Evolutionary conservation across 2,797 vertebrate genomes (phyloP), one percentile per base, ranked within the genome.

Genomic region (Orestias chungarensis): DNA sequence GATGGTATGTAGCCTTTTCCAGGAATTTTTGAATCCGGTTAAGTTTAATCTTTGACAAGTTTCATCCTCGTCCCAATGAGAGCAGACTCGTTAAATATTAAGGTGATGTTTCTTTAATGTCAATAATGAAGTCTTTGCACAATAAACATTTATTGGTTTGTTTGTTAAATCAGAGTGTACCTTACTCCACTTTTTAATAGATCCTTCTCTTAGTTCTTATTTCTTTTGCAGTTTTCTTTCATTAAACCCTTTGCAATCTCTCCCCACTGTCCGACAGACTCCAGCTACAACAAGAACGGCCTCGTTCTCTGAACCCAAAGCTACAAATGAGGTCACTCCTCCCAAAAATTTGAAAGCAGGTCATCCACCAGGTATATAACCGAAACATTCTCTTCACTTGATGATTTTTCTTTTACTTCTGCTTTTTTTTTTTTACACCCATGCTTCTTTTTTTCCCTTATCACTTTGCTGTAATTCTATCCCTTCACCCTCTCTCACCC

Each of bases 281-380:
- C 97, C 97, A 8, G 96, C 95, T 40, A 90, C 96, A 0, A 97
- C 96, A 84, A 95, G 98, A 88, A 98, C 97, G 0, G 96, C 97
- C 0, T 99, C 98, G 65, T 99, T 99, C 91, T 99, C 97, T 0
- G 98, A 99, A 82, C 90, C 93, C 68, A 95, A 86, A 78, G 79
- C 93, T 0, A 71, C 85, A 35, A 95, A 95, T 14, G 96, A 96
- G 0, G 89, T 90, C 70, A 94, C 94, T 40, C 95, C 96, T 3
- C 94, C 95, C 11, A 97, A 97, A 89, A 97, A 96, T 85, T 91
- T 90, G 33, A 96, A 96, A 86, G 92, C 95, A 40, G 84, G 95
- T 27, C 75, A 94, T 74, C 94, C 95, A 43, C 92, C 94, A 89
- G 97, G 97, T 99, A 94, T 91, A 35, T 59, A 23, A 20, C 29